Conservation (phyloP, 2,797 vertebrate genomes). For the Falco peregrinus region DNA sequence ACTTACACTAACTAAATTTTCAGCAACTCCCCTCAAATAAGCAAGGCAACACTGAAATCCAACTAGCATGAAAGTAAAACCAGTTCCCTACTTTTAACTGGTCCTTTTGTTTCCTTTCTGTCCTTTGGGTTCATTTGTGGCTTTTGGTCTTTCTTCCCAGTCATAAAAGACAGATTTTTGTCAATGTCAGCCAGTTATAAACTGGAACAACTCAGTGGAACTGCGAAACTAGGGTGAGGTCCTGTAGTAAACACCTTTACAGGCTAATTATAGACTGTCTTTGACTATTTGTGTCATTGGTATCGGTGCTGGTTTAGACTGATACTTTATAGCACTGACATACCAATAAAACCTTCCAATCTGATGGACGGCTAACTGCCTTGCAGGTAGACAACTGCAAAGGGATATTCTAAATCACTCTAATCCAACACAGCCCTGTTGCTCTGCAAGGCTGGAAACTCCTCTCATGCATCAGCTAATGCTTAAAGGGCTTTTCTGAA, state of each 20-base stretch:
- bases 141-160: background rate
- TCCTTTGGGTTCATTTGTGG: background rate
- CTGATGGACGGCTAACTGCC: constrained; percentile 26
- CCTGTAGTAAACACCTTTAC: background rate
- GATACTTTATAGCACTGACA: background rate
- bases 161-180: background rate
- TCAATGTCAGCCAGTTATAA: background rate
- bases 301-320: background rate
- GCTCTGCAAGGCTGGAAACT: constrained; percentile 1
- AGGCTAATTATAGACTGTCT: background rate
- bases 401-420: constrained; percentile 32
- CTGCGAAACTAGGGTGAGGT: background rate
- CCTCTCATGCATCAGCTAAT: background rate
- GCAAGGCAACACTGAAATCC: background rate
- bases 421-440: background rate
- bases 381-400: constrained; percentile 7
- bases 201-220: background rate
- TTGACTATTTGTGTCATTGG: background rate
- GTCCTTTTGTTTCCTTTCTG: background rate
- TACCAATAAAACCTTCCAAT: constrained; percentile 14
- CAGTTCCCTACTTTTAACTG: background rate
- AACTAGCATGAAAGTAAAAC: background rate
- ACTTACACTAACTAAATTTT: background rate
- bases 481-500: constrained; percentile 6
- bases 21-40: background rate